phyloP scores from a whole-genome alignment of 2,888 invertebrate species.

The Slavum lentiscoides region DNA sequence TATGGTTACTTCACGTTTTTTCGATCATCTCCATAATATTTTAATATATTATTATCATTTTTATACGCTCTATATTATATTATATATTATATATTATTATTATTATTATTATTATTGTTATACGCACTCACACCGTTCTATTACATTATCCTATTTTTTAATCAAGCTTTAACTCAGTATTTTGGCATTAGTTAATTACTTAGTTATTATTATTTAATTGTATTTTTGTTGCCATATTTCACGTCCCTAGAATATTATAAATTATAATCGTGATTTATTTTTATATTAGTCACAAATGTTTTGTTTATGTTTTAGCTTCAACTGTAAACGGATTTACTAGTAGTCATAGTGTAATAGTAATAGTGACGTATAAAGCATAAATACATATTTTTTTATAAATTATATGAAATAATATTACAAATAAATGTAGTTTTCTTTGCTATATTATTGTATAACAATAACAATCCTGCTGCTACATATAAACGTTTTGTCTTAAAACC shows the following conservation, averaged over 20 bases:
- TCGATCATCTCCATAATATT: not conserved
- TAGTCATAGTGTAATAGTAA: not conserved
- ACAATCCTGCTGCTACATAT: not conserved
- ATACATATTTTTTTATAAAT: slow-evolving; percentile 2
- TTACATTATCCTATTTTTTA: slow-evolving; percentile 12
- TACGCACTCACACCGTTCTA: slow-evolving; percentile 1
- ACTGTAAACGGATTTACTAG: not conserved
- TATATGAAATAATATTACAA: slow-evolving; percentile 12
- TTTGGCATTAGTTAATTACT: slow-evolving; percentile 17
- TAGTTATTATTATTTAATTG: slow-evolving; percentile 29
- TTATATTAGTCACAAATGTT: slow-evolving; percentile 16
- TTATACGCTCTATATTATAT: not conserved
- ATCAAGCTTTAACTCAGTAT: slow-evolving; percentile 39
- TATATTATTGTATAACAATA: slow-evolving; percentile 3
- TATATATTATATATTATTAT: not conserved
- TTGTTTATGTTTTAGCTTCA: slow-evolving; percentile 29
- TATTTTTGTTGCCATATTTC: slow-evolving; percentile 50
- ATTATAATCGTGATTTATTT: slow-evolving; percentile 23
- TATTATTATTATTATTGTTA: not conserved
- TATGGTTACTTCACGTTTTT: not conserved
- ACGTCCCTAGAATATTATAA: slow-evolving; percentile 13
- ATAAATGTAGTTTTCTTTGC: not conserved
- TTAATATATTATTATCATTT: slow-evolving; percentile 1
- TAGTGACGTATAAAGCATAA: slow-evolving; percentile 5
- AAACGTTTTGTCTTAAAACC: slow-evolving; percentile 14